Evolutionary conservation across 2,888 invertebrate genomes (phyloP).

Genomic region (Acrobasis consociella): DNA sequence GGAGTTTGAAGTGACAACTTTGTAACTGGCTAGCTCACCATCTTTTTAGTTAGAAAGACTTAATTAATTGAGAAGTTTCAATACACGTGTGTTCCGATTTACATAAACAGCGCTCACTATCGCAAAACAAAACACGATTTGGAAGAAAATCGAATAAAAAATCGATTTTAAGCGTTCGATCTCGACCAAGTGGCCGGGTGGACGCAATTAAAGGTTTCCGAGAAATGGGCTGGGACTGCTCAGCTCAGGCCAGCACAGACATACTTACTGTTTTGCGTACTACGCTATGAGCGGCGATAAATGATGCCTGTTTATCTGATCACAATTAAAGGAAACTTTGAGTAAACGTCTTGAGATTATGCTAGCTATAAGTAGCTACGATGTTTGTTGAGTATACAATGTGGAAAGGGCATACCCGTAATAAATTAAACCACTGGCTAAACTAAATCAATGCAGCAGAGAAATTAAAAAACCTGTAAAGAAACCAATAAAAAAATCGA

Average conservation of each 20-base stretch:
- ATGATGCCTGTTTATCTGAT: conserved; percentile 18
- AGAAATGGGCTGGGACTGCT: conserved; percentile 62
- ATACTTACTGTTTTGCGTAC: conserved; percentile 44
- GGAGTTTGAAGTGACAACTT: too few species aligned
- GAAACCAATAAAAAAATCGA: too few species aligned
- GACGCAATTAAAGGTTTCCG: conserved; percentile 81
- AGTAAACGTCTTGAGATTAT: conserved; percentile 5
- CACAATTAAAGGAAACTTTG: conserved; percentile 16
- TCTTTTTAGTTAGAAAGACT: conserved; percentile 34
- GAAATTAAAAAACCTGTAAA: too few species aligned
- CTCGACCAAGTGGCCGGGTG: conserved; percentile 59
- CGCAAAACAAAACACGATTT: conserved; percentile 73
- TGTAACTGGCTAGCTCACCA: too few species aligned
- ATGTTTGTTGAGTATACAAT: too few species aligned
- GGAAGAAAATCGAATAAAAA: conserved; percentile 78
- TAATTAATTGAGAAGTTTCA: conserved; percentile 81
- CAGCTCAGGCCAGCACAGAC: conserved; percentile 58
- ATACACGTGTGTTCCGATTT: conserved; percentile 79
- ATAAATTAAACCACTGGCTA: too few species aligned
- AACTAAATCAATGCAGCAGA: too few species aligned
- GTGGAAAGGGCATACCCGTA: too few species aligned
- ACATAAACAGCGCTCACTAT: conserved; percentile 76
- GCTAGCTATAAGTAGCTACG: neutral
- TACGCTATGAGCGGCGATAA: conserved; percentile 16
- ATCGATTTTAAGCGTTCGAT: conserved; percentile 81